Evolutionary conservation across 2,888 invertebrate genomes (phyloP), one percentile per base, ranked within the genome.

Genomic region (Mystacides longicornis): DNA sequence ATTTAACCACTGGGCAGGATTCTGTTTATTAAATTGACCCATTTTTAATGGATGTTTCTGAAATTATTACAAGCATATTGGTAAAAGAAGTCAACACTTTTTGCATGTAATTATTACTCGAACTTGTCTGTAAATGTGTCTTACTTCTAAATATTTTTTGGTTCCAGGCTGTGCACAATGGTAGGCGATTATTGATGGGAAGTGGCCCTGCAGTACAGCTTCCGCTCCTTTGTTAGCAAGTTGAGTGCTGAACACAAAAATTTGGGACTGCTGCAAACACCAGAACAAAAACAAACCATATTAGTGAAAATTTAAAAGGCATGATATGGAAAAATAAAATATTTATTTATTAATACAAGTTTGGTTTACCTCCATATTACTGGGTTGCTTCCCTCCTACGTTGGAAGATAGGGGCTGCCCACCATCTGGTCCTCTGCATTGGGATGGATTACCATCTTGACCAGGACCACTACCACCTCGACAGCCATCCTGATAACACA

Each of bases 191-290:
- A 97, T 95, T 51, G 92, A 90, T 65, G 89, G 87, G 71, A 86
- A 93, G 66, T 92, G 91, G 2, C 94, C 92, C 60, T 87, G 87
- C 59, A 93, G 75, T 14, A 96, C 95, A 14, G 91, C 85, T 66
- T 97, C 95, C 0, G 96, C 96, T 3, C 94, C 95, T 68, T 93
- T 89, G 73, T 97, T 97, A 2, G 96, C 97, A 73, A 95, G 75
- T 66, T 86, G 78, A 7, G 97, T 96, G 20, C 94, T 93, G 77
- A 97, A 97, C 64, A 97, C 96, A 81, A 95, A 97, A 70, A 97
- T 93, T 73, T 96, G 95, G 75, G 93, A 95, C 75, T 96, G 95
- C 74, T 97, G 95, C 77, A 37, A n/a, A n/a, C n/a, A n/a, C n/a
- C n/a, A 37, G 11, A 5, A 27, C 27, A 27, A 7, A 7, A 14